Evolutionary conservation across 2,888 invertebrate genomes (phyloP).

Genomic region (Thelaira solivaga): DNA sequence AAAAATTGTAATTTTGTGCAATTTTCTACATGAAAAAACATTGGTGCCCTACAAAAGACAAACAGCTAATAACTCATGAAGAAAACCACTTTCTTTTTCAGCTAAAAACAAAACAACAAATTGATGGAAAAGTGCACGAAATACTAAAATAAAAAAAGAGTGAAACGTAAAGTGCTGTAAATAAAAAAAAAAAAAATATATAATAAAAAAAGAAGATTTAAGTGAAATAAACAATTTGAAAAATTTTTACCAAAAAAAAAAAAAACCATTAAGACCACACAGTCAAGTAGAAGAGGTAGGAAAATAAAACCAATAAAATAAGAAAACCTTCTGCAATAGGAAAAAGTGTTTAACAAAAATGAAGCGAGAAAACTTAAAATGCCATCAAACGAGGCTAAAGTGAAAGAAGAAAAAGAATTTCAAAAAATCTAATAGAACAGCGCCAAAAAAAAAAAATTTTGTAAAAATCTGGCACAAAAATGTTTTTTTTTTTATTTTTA

Average conservation of each 20-base stretch:
- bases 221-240: constrained; percentile 58
- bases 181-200: constrained; percentile 20
- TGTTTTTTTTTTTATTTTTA: constrained; percentile 43
- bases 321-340: background rate
- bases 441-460: constrained; percentile 4
- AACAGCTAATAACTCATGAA: constrained; percentile 58
- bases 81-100: constrained; percentile 57
- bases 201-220: constrained; percentile 20
- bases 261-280: constrained; percentile 55
- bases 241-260: constrained; percentile 22
- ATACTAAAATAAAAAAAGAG: constrained; percentile 11
- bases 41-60: constrained; percentile 57
- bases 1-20: constrained; percentile 52
- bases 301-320: constrained; percentile 15
- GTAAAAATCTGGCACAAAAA: constrained; percentile 53
- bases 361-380: background rate
- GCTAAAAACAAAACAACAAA: constrained; percentile 16
- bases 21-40: constrained; percentile 60
- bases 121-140: constrained; percentile 13
- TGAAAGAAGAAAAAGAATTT: background rate
- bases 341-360: constrained; percentile 45
- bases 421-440: constrained; percentile 6
- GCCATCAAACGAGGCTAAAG: constrained; percentile 11
- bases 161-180: constrained; percentile 21
- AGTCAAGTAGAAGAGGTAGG: background rate